Conservation (phyloP, 2,888 invertebrate species). For the Habroteleia sp. region DNA sequence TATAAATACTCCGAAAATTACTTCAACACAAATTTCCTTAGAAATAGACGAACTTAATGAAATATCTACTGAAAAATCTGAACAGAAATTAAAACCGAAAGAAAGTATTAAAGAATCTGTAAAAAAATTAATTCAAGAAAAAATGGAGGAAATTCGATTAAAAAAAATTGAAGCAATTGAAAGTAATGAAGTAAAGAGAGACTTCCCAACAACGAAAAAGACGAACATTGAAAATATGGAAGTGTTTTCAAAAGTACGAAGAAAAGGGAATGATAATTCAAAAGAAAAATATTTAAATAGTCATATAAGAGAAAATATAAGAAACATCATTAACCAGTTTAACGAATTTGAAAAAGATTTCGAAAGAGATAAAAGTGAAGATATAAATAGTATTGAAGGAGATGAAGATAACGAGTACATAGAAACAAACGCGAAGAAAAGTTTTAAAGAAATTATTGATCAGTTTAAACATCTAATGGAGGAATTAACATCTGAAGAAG, state of each 20-base stretch:
- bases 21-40: too few relatives aligned
- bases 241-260: slow-evolving; percentile 67
- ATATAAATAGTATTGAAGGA: slow-evolving; percentile 3
- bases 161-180: slow-evolving; percentile 69
- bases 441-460: slow-evolving; percentile 76
- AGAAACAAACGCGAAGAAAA: slow-evolving; percentile 73
- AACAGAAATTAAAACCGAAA: slow-evolving; percentile 39
- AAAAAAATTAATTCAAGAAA: slow-evolving; percentile 79
- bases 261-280: slow-evolving; percentile 60
- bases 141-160: slow-evolving; percentile 83
- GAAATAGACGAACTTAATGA: slow-evolving; percentile 14
- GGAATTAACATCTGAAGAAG: slow-evolving; percentile 75
- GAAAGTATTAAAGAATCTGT: slow-evolving; percentile 72
- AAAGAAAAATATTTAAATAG: slow-evolving; percentile 63
- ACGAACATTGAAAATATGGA: slow-evolving; percentile 63
- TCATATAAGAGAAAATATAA: slow-evolving; percentile 75
- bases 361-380: slow-evolving; percentile 66
- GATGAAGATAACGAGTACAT: slow-evolving; percentile 47
- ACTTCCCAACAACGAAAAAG: slow-evolving; percentile 51
- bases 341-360: slow-evolving; percentile 77
- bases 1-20: not conserved
- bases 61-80: slow-evolving; percentile 36
- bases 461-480: slow-evolving; percentile 76
- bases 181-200: slow-evolving; percentile 56
- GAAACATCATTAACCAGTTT: slow-evolving; percentile 78